A percentile compares a stretch with the other conserved stretches of the same genome.
Conservation (phyloP, 2,113 vertebrate genomes). For the Nannospalax galili region DNA sequence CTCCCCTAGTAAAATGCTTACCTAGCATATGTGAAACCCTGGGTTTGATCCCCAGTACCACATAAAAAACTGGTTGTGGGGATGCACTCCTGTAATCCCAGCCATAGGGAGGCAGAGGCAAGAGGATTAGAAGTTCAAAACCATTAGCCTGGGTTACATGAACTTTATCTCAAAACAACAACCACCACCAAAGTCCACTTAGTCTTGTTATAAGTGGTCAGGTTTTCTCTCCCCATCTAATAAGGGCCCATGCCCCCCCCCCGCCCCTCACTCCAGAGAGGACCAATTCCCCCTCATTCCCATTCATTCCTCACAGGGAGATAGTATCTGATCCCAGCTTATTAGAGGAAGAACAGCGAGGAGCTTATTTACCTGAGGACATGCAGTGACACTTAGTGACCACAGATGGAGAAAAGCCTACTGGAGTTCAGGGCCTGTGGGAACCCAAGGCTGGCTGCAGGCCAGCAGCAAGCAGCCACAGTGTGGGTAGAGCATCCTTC, state of each 20-base stretch:
- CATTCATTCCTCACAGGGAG: neutral
- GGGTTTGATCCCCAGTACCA: neutral
- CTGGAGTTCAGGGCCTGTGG: neutral
- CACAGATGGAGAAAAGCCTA: neutral
- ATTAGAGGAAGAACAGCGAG: neutral
- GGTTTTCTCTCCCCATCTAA: neutral
- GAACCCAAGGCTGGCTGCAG: neutral
- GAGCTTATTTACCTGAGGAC: neutral
- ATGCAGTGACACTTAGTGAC: neutral
- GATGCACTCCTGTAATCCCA: neutral
- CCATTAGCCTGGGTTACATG: neutral
- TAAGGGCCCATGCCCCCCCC: rapidly evolving
- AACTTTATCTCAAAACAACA: neutral
- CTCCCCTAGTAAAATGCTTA: neutral
- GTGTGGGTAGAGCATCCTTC: neutral
- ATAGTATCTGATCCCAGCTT: neutral
- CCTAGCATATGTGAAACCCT: neutral
- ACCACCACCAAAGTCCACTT: neutral
- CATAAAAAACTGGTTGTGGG: neutral
- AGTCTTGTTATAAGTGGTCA: neutral
- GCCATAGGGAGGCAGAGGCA: neutral
- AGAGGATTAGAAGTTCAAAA: neutral
- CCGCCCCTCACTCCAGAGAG: neutral
- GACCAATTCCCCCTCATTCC: neutral
- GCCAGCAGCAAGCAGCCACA: neutral